Conservation (phyloP, 1,140 invertebrate species). For the Ostrea denselamellosa region DNA sequence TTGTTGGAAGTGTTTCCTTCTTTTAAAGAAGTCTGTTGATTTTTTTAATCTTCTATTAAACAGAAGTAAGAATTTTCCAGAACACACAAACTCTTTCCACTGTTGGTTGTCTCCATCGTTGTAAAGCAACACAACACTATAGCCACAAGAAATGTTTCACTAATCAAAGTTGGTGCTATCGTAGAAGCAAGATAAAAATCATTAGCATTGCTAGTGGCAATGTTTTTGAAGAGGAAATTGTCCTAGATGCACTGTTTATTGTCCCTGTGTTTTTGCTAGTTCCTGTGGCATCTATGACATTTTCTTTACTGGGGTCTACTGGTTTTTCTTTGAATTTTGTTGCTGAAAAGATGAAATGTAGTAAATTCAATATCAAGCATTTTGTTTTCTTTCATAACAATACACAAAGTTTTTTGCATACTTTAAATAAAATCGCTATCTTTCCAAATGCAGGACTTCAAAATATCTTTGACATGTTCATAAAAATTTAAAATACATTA, state of each 20-base stretch:
- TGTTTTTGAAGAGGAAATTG: not conserved
- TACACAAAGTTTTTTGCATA: no score
- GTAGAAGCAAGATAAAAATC: slow-evolving; percentile 19
- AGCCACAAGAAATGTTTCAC: not conserved
- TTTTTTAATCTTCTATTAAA: not conserved
- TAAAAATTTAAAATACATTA: not conserved
- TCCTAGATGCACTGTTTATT: slow-evolving; percentile 28
- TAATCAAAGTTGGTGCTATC: not conserved
- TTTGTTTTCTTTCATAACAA: not conserved
- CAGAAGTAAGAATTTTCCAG: not conserved
- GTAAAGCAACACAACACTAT: slow-evolving; percentile 11
- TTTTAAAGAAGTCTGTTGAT: not conserved
- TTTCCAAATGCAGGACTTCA: no score
- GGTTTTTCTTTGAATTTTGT: slow-evolving; percentile 4
- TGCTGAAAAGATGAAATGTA: not conserved
- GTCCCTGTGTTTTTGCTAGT: slow-evolving; percentile 10
- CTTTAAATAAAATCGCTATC: no score
- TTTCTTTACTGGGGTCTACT: slow-evolving; percentile 12
- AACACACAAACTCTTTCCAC: not conserved
- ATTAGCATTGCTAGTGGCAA: not conserved
- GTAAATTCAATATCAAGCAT: not conserved
- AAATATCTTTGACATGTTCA: not conserved
- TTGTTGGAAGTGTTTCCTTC: not conserved
- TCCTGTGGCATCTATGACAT: slow-evolving; percentile 25
- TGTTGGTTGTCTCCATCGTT: not conserved